Evolutionary conservation across 2,113 vertebrate species (phyloP).

Genomic region (Saguinus midas): DNA sequence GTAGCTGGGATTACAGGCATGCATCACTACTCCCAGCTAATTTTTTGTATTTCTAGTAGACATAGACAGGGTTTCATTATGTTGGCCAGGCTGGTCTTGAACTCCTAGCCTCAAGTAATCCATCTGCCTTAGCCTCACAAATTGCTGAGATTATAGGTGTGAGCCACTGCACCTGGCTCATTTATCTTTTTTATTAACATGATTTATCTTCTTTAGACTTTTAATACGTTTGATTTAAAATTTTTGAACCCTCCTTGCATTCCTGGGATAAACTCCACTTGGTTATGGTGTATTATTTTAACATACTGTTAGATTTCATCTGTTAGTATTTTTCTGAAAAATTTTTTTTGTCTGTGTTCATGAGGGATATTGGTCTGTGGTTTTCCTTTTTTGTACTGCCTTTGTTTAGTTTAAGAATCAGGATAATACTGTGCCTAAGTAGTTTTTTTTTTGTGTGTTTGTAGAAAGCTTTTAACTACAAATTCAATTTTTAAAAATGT

Average conservation of each 20-base stretch:
- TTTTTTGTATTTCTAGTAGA: no score
- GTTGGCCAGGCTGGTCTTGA: no score
- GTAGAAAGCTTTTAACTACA: neutral
- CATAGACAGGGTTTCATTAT: no score
- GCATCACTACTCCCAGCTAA: no score
- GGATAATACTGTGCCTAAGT: neutral
- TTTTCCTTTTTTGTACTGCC: neutral
- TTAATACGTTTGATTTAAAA: neutral
- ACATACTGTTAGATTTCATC: neutral
- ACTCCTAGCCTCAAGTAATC: no score
- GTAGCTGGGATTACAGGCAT: no score
- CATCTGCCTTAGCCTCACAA: no score
- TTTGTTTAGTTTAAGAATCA: slow-evolving; percentile 10
- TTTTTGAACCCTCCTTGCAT: neutral
- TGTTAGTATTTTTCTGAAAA: neutral
- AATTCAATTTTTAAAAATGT: neutral
- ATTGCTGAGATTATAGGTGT: no score
- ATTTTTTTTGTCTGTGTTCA: neutral
- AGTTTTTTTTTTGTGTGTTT: neutral
- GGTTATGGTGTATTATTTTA: neutral
- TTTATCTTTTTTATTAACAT: neutral
- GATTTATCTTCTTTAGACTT: neutral
- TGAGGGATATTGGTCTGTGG: neutral
- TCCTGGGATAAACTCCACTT: neutral
- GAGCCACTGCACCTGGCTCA: no score